Evolutionary conservation across 2,113 vertebrate species (phyloP).

Genomic region (Xiphophorus maculatus): DNA sequence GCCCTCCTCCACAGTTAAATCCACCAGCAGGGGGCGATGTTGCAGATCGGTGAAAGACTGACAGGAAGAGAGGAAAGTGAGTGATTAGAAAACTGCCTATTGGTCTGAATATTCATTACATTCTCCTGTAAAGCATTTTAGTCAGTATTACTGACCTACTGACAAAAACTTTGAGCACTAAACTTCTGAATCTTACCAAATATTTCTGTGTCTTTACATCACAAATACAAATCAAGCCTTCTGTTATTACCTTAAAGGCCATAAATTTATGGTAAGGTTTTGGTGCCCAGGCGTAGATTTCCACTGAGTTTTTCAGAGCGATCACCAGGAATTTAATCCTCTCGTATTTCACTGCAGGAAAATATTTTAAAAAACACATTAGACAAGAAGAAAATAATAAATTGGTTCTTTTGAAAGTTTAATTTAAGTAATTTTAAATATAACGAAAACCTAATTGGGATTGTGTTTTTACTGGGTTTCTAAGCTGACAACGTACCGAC

Average conservation of each 20-base stretch:
- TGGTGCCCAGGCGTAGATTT: slow-evolving; percentile 99
- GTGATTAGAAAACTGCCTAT: neutral
- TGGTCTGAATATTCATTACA: too few relatives aligned
- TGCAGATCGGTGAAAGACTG: slow-evolving; percentile 99
- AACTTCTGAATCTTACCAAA: too few relatives aligned
- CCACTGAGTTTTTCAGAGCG: slow-evolving; percentile 96
- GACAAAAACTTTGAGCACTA: too few relatives aligned
- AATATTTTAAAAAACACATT: neutral
- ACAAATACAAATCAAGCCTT: neutral
- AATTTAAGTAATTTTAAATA: neutral
- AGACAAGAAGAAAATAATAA: neutral
- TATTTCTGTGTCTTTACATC: neutral
- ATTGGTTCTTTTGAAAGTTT: neutral
- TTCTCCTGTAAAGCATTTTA: too few relatives aligned
- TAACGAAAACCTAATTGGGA: neutral
- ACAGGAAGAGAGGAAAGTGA: neutral
- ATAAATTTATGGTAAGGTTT: slow-evolving; percentile 99
- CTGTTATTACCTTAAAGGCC: slow-evolving; percentile 92
- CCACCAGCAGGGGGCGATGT: slow-evolving; percentile 94
- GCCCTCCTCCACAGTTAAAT: slow-evolving; percentile 97
- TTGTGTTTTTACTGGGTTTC: neutral
- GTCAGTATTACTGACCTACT: too few relatives aligned
- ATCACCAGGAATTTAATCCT: slow-evolving; percentile 99
- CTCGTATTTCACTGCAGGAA: slow-evolving; percentile 93
- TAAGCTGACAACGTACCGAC: slow-evolving; percentile 81